Conservation (phyloP, 2,113 vertebrate species). For the Willisornis vidua region DNA sequence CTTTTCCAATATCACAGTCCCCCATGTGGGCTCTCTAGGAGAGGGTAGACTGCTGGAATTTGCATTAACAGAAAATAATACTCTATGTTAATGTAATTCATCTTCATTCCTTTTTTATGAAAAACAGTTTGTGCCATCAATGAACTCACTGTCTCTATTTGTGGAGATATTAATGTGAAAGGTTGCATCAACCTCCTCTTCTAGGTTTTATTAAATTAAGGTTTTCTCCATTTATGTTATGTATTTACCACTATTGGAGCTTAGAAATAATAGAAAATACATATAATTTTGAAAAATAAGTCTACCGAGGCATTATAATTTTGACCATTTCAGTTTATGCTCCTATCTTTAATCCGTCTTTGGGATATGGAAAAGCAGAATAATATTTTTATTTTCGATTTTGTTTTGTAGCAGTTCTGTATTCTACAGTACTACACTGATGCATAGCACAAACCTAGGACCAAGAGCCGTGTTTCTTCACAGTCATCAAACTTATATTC, state of each 20-base stretch:
- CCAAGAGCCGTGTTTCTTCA: not conserved
- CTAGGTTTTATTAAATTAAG: not conserved
- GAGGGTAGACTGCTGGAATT: not conserved
- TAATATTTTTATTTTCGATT: not conserved
- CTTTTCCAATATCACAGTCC: not conserved
- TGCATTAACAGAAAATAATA: not conserved
- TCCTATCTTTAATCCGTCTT: not conserved
- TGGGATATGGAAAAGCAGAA: not conserved
- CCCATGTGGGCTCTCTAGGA: not conserved
- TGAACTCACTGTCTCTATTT: not conserved
- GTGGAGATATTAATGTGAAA: slow-evolving; percentile 2
- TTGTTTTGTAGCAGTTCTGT: not conserved
- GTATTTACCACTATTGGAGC: not conserved
- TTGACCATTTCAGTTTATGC: not conserved
- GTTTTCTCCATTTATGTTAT: not conserved
- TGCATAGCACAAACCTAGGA: not conserved
- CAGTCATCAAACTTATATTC: not conserved
- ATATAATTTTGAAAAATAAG: not conserved
- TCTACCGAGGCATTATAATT: not conserved
- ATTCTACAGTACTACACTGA: not conserved
- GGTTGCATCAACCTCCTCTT: not conserved
- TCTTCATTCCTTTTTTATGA: not conserved
- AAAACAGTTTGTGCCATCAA: not conserved
- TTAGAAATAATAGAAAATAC: slow-evolving; percentile 2
- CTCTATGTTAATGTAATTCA: not conserved